These are phyloP conservation scores for Brachyrhaphis roseni DNA, from an alignment of 2,797 vertebrate species.

Conservation along the genomic window DNA sequence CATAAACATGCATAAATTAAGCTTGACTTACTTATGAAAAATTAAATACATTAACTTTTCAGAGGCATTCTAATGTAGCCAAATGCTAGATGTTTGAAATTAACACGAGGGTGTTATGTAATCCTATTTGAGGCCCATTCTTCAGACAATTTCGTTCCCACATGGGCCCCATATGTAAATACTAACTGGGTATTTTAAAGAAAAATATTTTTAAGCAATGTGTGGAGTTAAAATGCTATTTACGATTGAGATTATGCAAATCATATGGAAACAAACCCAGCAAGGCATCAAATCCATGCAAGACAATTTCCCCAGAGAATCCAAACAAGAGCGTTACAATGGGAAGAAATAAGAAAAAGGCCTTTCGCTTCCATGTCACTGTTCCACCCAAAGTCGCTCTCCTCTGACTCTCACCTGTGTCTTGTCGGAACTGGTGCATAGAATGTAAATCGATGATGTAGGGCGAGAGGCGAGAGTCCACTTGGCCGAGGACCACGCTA, in stretches of 20 bases:
- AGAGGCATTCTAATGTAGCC: neutral
- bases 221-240: neutral
- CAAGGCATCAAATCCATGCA: neutral
- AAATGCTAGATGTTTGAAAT: neutral
- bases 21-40: neutral
- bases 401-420: conserved; percentile 82
- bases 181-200: neutral
- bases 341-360: conserved; percentile 28
- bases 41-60: neutral
- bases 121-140: neutral
- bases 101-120: neutral
- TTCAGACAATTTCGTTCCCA: neutral
- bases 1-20: neutral
- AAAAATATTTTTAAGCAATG: no score
- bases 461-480: conserved; percentile 90
- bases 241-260: neutral
- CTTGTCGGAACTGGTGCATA: conserved; percentile 95
- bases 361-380: conserved; percentile 52
- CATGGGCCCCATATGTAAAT: neutral
- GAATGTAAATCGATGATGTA: conserved; percentile 95
- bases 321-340: neutral
- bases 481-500: conserved; percentile 94
- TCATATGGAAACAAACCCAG: neutral
- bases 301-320: neutral
- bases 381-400: neutral